Evolutionary conservation across 2,113 vertebrate genomes (phyloP).

Genomic region (Prunella fulvescens): DNA sequence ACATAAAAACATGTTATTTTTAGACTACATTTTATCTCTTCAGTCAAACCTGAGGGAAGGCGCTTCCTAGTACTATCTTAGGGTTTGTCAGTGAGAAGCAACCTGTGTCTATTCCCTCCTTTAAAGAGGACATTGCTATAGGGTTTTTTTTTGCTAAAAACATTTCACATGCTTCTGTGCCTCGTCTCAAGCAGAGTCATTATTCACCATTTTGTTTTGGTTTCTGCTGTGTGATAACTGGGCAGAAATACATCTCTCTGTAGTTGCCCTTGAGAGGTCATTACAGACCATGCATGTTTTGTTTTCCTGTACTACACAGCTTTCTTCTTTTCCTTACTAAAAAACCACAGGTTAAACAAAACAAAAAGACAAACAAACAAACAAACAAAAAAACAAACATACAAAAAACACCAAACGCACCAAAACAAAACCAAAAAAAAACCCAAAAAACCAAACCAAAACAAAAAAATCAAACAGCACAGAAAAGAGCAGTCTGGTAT

Average conservation of each 20-base stretch:
- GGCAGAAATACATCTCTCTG: neutral
- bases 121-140: neutral
- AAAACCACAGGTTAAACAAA: neutral
- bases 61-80: neutral
- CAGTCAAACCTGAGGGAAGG: neutral
- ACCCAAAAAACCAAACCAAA: neutral
- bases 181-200: neutral
- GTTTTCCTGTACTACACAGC: neutral
- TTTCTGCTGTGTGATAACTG: neutral
- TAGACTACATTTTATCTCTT: neutral
- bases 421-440: neutral
- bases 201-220: neutral
- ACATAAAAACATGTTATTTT: neutral
- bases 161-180: neutral
- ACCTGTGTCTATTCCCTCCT: neutral
- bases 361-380: neutral
- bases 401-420: neutral
- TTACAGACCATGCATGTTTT: neutral
- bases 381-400: neutral
- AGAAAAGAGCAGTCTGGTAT: neutral
- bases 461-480: neutral
- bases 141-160: neutral
- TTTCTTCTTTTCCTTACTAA: neutral
- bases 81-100: neutral
- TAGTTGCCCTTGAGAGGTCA: neutral